Evolutionary conservation across 37 sponge, comb jelly and placozoan species (phyloP).

Genomic region (Theonella swinhoei): DNA sequence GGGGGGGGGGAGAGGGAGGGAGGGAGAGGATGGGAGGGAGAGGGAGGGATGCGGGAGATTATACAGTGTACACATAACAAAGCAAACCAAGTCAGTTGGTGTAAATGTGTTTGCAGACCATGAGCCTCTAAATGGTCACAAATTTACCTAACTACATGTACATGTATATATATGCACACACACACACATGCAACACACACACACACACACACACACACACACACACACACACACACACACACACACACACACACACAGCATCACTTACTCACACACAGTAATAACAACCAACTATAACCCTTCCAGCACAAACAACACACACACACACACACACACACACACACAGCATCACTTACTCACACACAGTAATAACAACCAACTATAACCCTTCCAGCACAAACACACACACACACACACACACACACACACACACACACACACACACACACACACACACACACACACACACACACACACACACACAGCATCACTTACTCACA

Average conservation of each 20-base stretch:
- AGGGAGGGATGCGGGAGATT: background rate
- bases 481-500: too few species aligned
- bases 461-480: constrained; percentile 18
- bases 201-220: constrained; percentile 21
- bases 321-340: too few species aligned
- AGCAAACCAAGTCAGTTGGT: background rate
- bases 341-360: too few species aligned
- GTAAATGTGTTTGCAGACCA: too few species aligned
- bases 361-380: background rate
- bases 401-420: too few species aligned
- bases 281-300: too few species aligned
- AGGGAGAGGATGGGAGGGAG: background rate
- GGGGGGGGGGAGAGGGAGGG: background rate
- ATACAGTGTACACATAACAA: background rate
- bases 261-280: too few species aligned
- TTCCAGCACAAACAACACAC: too few species aligned
- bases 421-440: constrained; percentile 22
- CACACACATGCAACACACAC: too few species aligned
- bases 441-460: constrained; percentile 12
- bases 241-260: constrained; percentile 45
- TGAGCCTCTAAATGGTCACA: too few species aligned
- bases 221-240: constrained; percentile 16
- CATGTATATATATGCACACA: background rate
- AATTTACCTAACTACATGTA: background rate
- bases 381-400: background rate